Evolutionary conservation across 2,113 vertebrate genomes (phyloP).

Genomic region (Nycticorax nycticorax): DNA sequence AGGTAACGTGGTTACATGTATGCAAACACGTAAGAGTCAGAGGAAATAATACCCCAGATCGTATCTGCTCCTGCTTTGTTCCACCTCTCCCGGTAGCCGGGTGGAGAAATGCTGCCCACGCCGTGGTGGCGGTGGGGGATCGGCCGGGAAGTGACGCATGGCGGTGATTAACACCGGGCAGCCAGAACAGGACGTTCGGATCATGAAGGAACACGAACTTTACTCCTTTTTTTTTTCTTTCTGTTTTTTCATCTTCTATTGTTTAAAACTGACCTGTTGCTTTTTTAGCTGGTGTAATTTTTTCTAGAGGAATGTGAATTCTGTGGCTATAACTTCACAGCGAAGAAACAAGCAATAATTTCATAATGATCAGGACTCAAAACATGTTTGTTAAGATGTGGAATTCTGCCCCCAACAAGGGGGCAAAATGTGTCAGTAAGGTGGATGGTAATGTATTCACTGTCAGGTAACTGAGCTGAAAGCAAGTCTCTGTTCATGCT

Average conservation of each 20-base stretch:
- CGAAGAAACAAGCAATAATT: neutral
- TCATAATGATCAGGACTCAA: neutral
- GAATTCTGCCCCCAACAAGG: neutral
- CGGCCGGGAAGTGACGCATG: neutral
- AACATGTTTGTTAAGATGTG: neutral
- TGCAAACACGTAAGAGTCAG: neutral
- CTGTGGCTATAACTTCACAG: neutral
- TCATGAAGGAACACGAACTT: neutral
- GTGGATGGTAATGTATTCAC: neutral
- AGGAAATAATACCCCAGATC: neutral
- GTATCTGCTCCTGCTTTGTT: neutral
- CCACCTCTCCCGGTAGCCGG: neutral
- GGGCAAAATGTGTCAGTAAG: neutral
- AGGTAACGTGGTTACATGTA: neutral
- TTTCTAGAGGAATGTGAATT: neutral
- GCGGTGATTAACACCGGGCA: neutral
- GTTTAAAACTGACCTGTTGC: neutral
- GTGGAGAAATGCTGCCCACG: neutral
- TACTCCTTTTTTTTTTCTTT: neutral
- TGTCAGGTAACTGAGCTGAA: neutral
- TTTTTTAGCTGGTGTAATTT: neutral
- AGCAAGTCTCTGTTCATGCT: neutral
- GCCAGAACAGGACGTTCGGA: constrained; percentile 41
- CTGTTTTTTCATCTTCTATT: neutral
- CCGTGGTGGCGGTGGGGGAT: fast-evolving